These are phyloP conservation scores for Barypeithes pellucidus DNA, from an alignment of 2,888 invertebrate species.

Conservation along the genomic window DNA sequence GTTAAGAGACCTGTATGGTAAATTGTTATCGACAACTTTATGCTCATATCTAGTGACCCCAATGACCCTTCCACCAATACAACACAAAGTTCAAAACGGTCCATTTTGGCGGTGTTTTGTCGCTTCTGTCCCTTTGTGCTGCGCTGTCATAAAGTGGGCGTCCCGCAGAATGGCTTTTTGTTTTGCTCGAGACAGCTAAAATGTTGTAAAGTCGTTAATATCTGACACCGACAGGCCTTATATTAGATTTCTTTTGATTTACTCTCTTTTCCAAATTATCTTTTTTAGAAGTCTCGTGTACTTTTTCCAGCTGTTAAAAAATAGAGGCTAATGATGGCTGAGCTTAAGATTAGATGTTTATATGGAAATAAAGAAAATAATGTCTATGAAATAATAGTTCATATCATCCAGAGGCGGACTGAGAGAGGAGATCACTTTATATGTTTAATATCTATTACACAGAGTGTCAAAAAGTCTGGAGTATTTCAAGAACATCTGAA, in stretches of 20 bases:
- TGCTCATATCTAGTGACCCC: not conserved
- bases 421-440: no score
- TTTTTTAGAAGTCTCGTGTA: constrained; percentile 20
- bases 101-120: constrained; percentile 2
- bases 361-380: no score
- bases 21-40: not conserved
- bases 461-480: no score
- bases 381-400: no score
- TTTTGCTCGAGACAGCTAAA: constrained; percentile 36
- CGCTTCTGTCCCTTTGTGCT: constrained; percentile 3
- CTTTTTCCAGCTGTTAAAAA: constrained; percentile 20
- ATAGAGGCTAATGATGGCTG: not conserved
- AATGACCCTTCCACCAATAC: not conserved
- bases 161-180: constrained; percentile 16
- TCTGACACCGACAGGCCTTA: constrained; percentile 50
- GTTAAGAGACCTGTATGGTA: not conserved
- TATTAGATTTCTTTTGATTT: constrained; percentile 47
- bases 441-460: no score
- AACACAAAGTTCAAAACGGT: not conserved
- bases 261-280: constrained; percentile 36
- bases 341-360: no score
- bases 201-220: constrained; percentile 51
- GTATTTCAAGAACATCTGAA: no score
- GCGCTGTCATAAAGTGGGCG: constrained; percentile 34
- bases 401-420: no score